phyloP scores from a whole-genome alignment of 2,888 invertebrate genomes.

The Athrips mouffetella region DNA sequence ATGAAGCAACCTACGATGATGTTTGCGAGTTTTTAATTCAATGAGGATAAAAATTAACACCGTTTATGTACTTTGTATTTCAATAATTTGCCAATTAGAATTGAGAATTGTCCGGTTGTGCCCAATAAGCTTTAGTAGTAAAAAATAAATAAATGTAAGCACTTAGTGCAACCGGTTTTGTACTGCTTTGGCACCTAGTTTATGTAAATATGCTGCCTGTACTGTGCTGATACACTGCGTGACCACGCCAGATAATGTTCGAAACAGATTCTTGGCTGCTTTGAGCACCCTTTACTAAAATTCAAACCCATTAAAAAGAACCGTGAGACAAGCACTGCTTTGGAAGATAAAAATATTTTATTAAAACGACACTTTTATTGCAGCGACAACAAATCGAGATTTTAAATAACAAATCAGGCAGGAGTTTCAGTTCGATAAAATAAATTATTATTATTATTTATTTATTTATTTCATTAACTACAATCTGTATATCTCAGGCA shows the following conservation, averaged over 20 bases:
- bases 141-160: conserved; percentile 13
- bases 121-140: conserved; percentile 9
- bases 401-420: too few species aligned
- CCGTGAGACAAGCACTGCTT: background rate
- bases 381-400: conserved; percentile 29
- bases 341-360: background rate
- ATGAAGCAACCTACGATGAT: too few species aligned
- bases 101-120: background rate
- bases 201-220: conserved; percentile 8
- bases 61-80: conserved; percentile 1
- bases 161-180: conserved; percentile 9
- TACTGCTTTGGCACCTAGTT: conserved; percentile 8
- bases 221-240: conserved; percentile 1
- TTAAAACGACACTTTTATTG: background rate
- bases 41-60: conserved; percentile 2
- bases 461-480: too few species aligned
- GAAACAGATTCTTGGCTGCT: conserved; percentile 6
- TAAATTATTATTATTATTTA: too few species aligned
- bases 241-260: conserved; percentile 10
- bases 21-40: background rate
- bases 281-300: conserved; percentile 2
- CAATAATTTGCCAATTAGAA: conserved; percentile 8
- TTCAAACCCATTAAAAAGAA: background rate
- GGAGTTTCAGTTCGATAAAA: too few species aligned
- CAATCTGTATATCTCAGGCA: too few species aligned